Evolutionary conservation across 2,888 invertebrate genomes (phyloP), one percentile per base, ranked within the genome.

Genomic region (Eudemis profundana): DNA sequence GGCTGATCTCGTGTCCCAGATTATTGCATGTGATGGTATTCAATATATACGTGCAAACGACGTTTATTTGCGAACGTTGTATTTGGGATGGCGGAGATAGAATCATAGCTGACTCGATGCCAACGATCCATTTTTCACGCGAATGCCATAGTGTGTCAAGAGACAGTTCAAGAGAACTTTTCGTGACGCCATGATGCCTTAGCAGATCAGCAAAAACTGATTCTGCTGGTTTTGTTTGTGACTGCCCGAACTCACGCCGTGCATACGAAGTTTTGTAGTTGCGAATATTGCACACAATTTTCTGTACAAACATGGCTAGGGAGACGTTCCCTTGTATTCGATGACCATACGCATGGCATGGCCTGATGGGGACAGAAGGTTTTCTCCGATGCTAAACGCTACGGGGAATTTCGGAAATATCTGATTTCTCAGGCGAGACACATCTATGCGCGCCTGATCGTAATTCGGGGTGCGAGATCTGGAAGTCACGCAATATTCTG

Each of bases 321-420:
- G 42, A 42, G 3, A 15, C 42, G 3, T 42, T 42, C 3, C 42
- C 15, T 3, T 42, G n/a, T 42, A 42, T 7, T 42, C 42, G 3
- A 42, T 15, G n/a, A 15, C 42, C 42, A 42, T 42, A 3, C 42
- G n/a, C 42, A 42, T 15, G 3, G 42, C 42, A 42, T 42, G 42
- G 2, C 42, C 42, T 4, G 42, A 42, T 14, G 42, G 42, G 2
- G 42, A 42, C n/a, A 42, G 3, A 14, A 42, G 42, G 7, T 15
- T n/a, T 3, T 42, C 42, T 15, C 14, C 42, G 5, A 42, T 15
- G 7, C 42, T 42, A 14, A 42, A 42, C 10, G 42, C 42, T 2
- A 7, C 2, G 1, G 42, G 42, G 14, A 42, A 42, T 42, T 42
- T 42, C 5, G 42, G 14, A 14, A 42, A 42, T n/a, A 15, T 2